Base-by-base conservation (phyloP, 2,113 vertebrate genomes). In the Oostethus manadensis region DNA sequence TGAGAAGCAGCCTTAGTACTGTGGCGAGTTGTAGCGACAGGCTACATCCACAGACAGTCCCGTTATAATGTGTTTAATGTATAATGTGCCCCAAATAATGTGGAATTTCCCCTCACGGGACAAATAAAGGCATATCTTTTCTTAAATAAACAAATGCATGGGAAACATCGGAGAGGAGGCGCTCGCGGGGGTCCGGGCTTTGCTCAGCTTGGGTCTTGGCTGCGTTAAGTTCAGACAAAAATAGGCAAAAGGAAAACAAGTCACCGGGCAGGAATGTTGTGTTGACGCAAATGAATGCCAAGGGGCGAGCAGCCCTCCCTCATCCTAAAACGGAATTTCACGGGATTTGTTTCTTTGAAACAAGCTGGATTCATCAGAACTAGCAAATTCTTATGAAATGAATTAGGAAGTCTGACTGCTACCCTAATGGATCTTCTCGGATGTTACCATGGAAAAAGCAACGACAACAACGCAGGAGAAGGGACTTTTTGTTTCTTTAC, bases 141-240 rank as follows among this genome's bases (percentile, higher is more conserved):
- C n/a, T n/a, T 33, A 33, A 33, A 33, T 33, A 33, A 26, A 26
- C 5, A 5, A 33, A 33, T 33, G 29, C 8, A 33, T 33, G 29
- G 29, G 29, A 33, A 33, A 33, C 29, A 33, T 7, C 8, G 29
- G 11, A 42, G 38, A 14, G 38, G 38, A 14, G 38, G 53, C 11
- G 79, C 74, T 82, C 82, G 75, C 65, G 66, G 73, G 78, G 1
- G 3, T 62, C 56, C 29, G 4, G 29, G 5, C 29, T 33, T 33
- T 4, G 8, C 29, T 33, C 5, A 72, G 71, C 71, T 40, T 0
- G 60, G 47, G 47, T 20, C 48, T 22, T 18, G 21, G 20, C 20
- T 10, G 10, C 3, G 8, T 14, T 42, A 3, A 42, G 38, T 11
- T 42, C 38, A 42, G 38, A 42, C 38, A 14, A 14, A 42, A 42